These are phyloP conservation scores for Kryphioiulus occultus DNA, from an alignment of 2,888 invertebrate species.

Conservation along the genomic window DNA sequence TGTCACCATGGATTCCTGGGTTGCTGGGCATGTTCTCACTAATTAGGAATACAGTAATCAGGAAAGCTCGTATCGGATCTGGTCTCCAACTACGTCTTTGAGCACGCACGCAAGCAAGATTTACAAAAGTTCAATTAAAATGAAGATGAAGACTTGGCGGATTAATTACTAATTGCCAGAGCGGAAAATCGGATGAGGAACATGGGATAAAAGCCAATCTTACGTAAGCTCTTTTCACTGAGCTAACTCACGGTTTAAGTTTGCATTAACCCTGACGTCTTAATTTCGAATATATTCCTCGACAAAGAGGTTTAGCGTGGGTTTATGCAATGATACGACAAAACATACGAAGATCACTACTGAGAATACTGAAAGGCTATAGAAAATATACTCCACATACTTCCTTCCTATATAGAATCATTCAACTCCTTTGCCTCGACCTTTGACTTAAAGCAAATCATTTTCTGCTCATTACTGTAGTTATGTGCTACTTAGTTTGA, in stretches of 20 bases:
- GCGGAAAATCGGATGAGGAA: not conserved
- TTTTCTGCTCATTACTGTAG: too few species aligned
- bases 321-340: not conserved
- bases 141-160: not conserved
- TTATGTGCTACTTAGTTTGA: too few species aligned
- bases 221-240: not conserved
- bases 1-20: slow-evolving; percentile 10
- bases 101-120: not conserved
- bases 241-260: not conserved
- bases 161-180: slow-evolving; percentile 25
- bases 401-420: too few species aligned
- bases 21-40: not conserved
- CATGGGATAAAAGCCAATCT: slow-evolving; percentile 10
- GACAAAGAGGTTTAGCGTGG: not conserved
- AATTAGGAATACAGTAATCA: slow-evolving; percentile 17
- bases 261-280: not conserved
- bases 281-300: not conserved
- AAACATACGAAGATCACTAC: not conserved
- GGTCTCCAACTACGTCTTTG: not conserved
- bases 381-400: too few species aligned
- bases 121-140: not conserved
- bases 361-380: not conserved
- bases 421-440: too few species aligned
- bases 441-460: too few species aligned
- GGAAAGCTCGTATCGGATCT: not conserved